Evolutionary conservation across 2,113 vertebrate genomes (phyloP).

Genomic region (Phyllopteryx taeniolatus): DNA sequence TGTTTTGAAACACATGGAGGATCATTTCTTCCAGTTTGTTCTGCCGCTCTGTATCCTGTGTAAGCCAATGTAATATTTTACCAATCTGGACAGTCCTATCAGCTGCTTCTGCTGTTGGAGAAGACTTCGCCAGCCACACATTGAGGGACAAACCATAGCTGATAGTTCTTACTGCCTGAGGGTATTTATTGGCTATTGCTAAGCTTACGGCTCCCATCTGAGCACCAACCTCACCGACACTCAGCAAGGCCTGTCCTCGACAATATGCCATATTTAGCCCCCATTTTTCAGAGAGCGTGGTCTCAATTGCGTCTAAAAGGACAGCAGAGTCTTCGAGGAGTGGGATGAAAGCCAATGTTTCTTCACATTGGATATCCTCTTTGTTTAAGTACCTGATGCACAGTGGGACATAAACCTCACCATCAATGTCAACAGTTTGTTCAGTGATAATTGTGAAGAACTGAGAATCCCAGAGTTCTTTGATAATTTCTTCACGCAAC

Average conservation of each 20-base stretch:
- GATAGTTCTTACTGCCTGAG: slow-evolving; percentile 63
- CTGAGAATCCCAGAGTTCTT: slow-evolving; percentile 72
- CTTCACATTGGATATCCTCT: slow-evolving; percentile 71
- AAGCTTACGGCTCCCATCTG: slow-evolving; percentile 67
- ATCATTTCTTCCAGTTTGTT: slow-evolving; percentile 69
- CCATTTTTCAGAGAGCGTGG: slow-evolving; percentile 72
- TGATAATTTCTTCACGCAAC: slow-evolving; percentile 68
- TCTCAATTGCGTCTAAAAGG: slow-evolving; percentile 65
- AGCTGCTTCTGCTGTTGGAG: slow-evolving; percentile 41
- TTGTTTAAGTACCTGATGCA: slow-evolving; percentile 74
- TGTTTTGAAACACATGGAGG: slow-evolving; percentile 52
- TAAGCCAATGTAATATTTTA: slow-evolving; percentile 69
- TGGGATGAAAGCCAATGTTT: slow-evolving; percentile 72
- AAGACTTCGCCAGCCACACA: slow-evolving; percentile 70
- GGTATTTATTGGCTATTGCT: slow-evolving; percentile 66
- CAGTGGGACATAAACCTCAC: slow-evolving; percentile 70
- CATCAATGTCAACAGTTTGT: slow-evolving; percentile 59
- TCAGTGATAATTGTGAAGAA: slow-evolving; percentile 74
- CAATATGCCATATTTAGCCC: slow-evolving; percentile 77
- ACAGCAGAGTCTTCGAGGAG: slow-evolving; percentile 44
- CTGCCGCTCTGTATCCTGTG: slow-evolving; percentile 60
- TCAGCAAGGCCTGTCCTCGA: slow-evolving; percentile 68
- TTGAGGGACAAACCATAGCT: slow-evolving; percentile 68
- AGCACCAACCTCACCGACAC: slow-evolving; percentile 61
- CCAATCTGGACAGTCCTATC: slow-evolving; percentile 51